Base-by-base conservation (phyloP, 23 tunicate genomes). In the Ciona savignyi region DNA sequence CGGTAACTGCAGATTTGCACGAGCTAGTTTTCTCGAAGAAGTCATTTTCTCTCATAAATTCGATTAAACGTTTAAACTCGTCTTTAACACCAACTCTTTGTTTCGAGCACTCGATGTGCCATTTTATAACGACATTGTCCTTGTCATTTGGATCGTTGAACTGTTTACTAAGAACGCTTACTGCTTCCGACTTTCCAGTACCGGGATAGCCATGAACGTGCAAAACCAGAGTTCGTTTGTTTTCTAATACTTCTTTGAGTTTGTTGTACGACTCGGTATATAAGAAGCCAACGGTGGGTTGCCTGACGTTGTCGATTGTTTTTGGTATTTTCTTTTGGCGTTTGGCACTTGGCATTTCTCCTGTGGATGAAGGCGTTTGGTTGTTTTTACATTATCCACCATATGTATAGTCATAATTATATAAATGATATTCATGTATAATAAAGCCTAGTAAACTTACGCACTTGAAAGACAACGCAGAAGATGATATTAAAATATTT, bases 151-250 rank as follows among this genome's bases (percentile, higher is more conserved):
- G 9, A 15, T 15, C 56, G 9, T 9, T 78, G 66, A 81, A 81
- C 25, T 65, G 21, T 65, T 32, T 33, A 15, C 70, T 80, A 25
- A 82, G 29, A 32, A 29, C 30, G 1, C 80, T 69, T 9, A 74
- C 75, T 0, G 51, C 66, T 82, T 82, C 73, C 23, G 80, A 74
- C 33, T 82, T 82, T 23, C 87, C 87, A 23, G 80, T 68, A 31
- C 87, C 87, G 4, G 87, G 87, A 4, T 72, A 51, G 34, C 87
- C 87, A 68, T 75, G 75, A 48, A 78, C 68, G 29, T 32, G 70
- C 34, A 74, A 60, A 2, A 82, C 24, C 67, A 63, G 4, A 22
- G 24, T 23, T 4, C 22, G 15, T 25, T 63, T 22, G 23, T n/a
- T 63, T 4, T 22, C 24, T 15, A 15, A 42, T 6, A 15, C 56